Percentiles rank a stretch among this genome's conserved stretches.
These are phyloP conservation scores for Drosophila meridiana DNA, from an alignment of 2,888 invertebrate genomes.

Conservation along the genomic window DNA sequence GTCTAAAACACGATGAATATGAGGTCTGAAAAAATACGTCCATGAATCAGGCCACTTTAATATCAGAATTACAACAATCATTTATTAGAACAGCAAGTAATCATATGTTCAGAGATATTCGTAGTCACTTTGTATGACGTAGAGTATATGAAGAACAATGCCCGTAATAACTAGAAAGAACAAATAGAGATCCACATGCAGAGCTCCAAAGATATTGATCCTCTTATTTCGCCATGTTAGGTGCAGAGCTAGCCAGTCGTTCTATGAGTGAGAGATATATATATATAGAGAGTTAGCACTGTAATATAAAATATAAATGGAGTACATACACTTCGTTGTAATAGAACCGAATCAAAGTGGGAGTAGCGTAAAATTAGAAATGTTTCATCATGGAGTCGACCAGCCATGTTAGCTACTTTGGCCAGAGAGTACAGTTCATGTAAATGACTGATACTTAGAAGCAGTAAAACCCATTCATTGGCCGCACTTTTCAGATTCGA, in stretches of 20 bases:
- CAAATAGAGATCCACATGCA: constrained; percentile 21
- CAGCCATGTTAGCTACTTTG: neutral
- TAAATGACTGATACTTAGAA: neutral
- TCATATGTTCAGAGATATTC: neutral
- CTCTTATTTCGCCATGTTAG: constrained; percentile 29
- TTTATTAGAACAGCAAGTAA: neutral
- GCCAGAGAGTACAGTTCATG: neutral
- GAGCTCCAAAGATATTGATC: constrained; percentile 17
- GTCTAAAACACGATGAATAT: too few species aligned
- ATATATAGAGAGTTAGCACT: neutral
- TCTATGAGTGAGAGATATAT: constrained; percentile 11
- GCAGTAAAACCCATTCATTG: neutral
- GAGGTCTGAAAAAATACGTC: too few species aligned
- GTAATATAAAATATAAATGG: fast-evolving
- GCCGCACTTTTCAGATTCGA: neutral
- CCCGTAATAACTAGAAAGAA: constrained; percentile 14
- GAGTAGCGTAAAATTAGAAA: constrained; percentile 14
- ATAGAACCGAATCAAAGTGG: neutral
- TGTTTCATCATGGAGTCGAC: neutral
- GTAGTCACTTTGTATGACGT: constrained; percentile 46
- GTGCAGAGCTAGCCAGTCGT: constrained; percentile 42
- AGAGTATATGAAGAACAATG: constrained; percentile 39
- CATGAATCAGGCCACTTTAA: too few species aligned
- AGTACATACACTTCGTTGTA: constrained; percentile 39
- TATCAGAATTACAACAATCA: neutral